Conservation (phyloP, 2,888 invertebrate species). For the Pseudococcus jackbeardsleyi region DNA sequence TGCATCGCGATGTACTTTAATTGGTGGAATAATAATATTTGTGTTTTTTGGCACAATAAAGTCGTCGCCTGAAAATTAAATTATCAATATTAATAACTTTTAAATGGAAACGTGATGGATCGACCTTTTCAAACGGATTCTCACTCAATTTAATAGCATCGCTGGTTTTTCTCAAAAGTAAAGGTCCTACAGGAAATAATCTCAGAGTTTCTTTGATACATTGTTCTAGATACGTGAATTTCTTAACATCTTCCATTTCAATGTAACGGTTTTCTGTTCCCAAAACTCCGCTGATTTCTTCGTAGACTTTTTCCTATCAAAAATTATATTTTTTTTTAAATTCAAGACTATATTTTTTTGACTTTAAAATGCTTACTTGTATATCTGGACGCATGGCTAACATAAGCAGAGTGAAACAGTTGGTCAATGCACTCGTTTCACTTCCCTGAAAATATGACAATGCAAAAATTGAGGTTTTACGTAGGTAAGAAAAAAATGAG, state of each 20-base stretch:
- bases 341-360: not conserved
- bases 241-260: constrained; percentile 70
- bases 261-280: constrained; percentile 69
- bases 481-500: too few relatives aligned
- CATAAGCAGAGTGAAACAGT: constrained; percentile 68
- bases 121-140: not conserved
- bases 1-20: constrained; percentile 66
- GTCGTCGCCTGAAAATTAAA: constrained; percentile 55
- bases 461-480: too few relatives aligned
- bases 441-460: constrained; percentile 67
- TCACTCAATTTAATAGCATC: constrained; percentile 67
- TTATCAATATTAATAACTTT: too few relatives aligned
- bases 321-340: too few relatives aligned
- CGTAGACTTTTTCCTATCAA: constrained; percentile 66
- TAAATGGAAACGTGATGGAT: not conserved
- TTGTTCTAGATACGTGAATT: constrained; percentile 67
- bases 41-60: constrained; percentile 66
- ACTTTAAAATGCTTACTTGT: constrained; percentile 67
- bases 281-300: constrained; percentile 66
- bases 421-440: constrained; percentile 69
- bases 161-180: constrained; percentile 66
- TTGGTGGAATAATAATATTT: constrained; percentile 66
- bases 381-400: constrained; percentile 68
- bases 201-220: constrained; percentile 67
- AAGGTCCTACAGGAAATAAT: constrained; percentile 66